Conservation (phyloP, 2,888 invertebrate genomes). For the Sminthurides aquaticus region DNA sequence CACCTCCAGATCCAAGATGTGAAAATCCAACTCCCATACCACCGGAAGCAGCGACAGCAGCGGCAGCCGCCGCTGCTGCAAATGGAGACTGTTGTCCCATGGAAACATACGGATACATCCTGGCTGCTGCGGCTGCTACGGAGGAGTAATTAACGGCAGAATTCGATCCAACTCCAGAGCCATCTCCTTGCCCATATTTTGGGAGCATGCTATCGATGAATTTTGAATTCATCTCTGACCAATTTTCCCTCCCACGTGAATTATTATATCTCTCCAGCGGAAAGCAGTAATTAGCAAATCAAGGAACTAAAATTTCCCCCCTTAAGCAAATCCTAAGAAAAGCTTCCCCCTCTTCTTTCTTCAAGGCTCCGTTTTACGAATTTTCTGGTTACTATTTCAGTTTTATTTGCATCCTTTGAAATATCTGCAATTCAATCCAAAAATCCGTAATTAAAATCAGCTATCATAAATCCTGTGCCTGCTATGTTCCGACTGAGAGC, state of each 20-base stretch:
- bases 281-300: too few species aligned
- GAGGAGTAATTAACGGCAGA: conserved; percentile 50
- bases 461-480: too few species aligned
- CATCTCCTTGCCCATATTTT: conserved; percentile 68
- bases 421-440: too few species aligned
- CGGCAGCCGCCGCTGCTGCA: conserved; percentile 54
- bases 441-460: too few species aligned
- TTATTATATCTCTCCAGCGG: too few species aligned
- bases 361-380: too few species aligned
- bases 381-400: too few species aligned
- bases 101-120: conserved; percentile 90
- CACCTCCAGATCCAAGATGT: conserved; percentile 45
- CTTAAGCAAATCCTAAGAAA: too few species aligned
- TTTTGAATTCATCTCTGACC: conserved; percentile 81
- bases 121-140: conserved; percentile 54
- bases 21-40: conserved; percentile 47
- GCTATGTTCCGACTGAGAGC: too few species aligned
- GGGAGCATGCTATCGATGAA: conserved; percentile 97
- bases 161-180: conserved; percentile 53
- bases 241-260: not conserved
- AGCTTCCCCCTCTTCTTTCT: too few species aligned
- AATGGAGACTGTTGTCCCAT: conserved; percentile 61
- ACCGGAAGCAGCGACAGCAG: conserved; percentile 53
- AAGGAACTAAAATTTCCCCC: too few species aligned
- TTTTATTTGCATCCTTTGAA: too few species aligned